A percentile compares a stretch with the other conserved stretches of the same genome.
These are phyloP conservation scores for Echinometra lucunter DNA, from an alignment of 53 echinoderm and acorn worm species.

Conservation along the genomic window DNA sequence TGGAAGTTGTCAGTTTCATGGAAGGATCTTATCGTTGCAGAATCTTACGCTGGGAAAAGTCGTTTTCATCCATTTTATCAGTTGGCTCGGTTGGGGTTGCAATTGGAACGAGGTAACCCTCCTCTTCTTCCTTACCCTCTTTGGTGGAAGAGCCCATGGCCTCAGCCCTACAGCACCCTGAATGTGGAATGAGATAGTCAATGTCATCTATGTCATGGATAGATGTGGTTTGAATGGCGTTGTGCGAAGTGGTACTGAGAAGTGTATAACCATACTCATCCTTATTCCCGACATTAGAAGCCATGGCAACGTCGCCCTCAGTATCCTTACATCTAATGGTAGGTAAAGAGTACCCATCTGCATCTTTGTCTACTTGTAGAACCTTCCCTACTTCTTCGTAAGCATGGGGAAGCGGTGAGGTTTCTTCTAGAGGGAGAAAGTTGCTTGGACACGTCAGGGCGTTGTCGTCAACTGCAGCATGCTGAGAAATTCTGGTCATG, in stretches of 20 bases:
- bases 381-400: not conserved
- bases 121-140: not conserved
- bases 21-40: not conserved
- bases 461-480: not conserved
- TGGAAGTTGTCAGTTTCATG: too few species aligned
- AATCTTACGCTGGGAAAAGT: not conserved
- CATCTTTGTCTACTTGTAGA: not conserved
- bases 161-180: not conserved
- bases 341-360: not conserved
- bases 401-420: not conserved
- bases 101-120: not conserved
- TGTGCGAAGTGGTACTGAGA: not conserved
- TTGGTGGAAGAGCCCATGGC: not conserved
- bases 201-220: not conserved
- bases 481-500: not conserved
- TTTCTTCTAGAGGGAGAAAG: not conserved
- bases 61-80: not conserved
- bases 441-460: not conserved
- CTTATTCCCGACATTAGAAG: not conserved
- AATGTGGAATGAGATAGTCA: not conserved
- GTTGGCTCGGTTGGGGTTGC: not conserved
- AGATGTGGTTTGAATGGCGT: not conserved
- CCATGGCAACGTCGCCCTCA: not conserved
- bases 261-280: not conserved
- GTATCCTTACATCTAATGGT: not conserved